Base-by-base conservation (phyloP, 2,113 vertebrate species). In the Phyllopteryx taeniolatus region DNA sequence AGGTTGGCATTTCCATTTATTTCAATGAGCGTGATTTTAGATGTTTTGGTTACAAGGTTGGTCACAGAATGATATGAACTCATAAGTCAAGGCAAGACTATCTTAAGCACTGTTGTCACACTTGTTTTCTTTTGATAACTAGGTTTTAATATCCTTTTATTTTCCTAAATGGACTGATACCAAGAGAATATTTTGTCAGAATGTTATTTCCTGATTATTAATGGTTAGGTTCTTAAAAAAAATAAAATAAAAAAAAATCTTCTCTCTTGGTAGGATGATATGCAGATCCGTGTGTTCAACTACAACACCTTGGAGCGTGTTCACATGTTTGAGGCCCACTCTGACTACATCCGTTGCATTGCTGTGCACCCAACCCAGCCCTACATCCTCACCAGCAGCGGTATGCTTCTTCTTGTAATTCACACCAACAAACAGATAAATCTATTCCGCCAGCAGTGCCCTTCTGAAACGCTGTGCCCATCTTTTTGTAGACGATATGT, bases 281-380 rank as follows among this genome's bases (percentile, higher is more conserved):
- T 99, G 97, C 97, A 99, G 88, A 99, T 99, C 72, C 94, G 97
- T 77, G 96, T 98, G 64, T 99, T 99, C 83, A 99, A 99, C 85
- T 99, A 99, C 82, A 99, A 99, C 83, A 99, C 98, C 8, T 86
- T 99, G 91, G 98, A 99, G 87, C 93, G 97, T 63, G 96, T 98
- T 75, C 98, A 99, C 80, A 96, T 99, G 98, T 99, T 99, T 77
- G 98, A 99, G 84, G 98, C 98, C 0, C 98, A 99, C 77, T 98
- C 96, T 0, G 98, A 99, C 89, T 99, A 99, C 77, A 98, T 99
- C 68, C 96, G 98, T 8, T 99, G 98, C 76, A 99, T 99, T 39
- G 97, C 97, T 31, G 96, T 99, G 73, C 98, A 99, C 83, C 98
- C 98, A 59, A 97, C 96, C 0, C 98, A 99, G 86, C 96, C 98